Evolutionary conservation across 2,113 vertebrate species (phyloP).

Genomic region (Actinemys pallida): DNA sequence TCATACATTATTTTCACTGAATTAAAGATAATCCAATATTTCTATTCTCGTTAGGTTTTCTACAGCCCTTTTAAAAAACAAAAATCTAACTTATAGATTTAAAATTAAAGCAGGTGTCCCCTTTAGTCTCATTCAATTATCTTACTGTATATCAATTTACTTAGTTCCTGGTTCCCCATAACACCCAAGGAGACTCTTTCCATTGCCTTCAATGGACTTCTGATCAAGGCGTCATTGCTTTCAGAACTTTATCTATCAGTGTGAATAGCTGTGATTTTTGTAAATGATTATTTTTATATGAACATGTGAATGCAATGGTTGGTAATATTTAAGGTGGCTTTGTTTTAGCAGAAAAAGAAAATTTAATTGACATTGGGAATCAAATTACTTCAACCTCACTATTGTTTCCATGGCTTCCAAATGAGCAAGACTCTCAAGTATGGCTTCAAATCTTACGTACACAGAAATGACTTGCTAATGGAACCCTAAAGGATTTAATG

Average conservation of each 20-base stretch:
- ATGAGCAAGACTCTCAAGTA: not conserved
- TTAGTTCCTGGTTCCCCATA: not conserved
- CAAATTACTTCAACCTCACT: constrained; percentile 42
- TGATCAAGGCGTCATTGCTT: not conserved
- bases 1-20: not conserved
- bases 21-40: not conserved
- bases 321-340: constrained; percentile 2
- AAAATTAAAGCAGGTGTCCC: not conserved
- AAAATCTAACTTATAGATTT: not conserved
- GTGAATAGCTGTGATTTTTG: not conserved
- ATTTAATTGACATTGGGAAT: constrained; percentile 34
- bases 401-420: constrained; percentile 62
- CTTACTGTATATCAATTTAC: not conserved
- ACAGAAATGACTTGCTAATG: constrained; percentile 49
- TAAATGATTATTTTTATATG: not conserved
- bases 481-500: constrained; percentile 38
- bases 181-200: not conserved
- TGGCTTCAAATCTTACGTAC: constrained; percentile 12
- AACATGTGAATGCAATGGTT: not conserved
- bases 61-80: not conserved
- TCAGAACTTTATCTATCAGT: not conserved
- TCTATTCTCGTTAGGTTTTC: not conserved
- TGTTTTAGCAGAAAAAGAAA: constrained; percentile 41
- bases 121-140: not conserved
- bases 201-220: not conserved